Base-by-base conservation (phyloP, 1,140 invertebrate species). In the Pseudomyrmex pallidus region DNA sequence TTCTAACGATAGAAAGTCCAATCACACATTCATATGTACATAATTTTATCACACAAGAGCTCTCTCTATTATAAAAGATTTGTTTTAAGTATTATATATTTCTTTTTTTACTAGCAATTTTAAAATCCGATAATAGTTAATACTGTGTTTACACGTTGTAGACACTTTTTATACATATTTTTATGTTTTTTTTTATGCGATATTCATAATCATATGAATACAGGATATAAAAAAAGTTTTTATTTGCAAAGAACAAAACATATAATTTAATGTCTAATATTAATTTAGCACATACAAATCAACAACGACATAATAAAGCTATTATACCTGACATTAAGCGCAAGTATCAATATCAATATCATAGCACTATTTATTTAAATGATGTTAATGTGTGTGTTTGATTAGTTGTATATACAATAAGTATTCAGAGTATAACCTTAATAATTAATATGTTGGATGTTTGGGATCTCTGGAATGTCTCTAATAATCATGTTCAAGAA, bases 341-440 rank as follows among this genome's bases (percentile, higher is more conserved):
- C 54, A 73, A 3, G 72, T 88, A 85, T 83, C 25, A 70, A 85
- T 88, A 64, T 87, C 83, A 85, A 72, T 87, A 74, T 85, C 44
- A 88, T 87, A 84, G 89, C 89, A 85, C 83, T 84, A 90, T 91
- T 91, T 91, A 89, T 89, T 90, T 90, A 87, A 87, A 93, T 70
- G 64, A 92, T 90, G 82, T 91, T 90, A 92, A 89, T 89, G 35
- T 35, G 35, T 35, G 35, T 35, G 35, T 35, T 35, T 35, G 84
- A 89, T 92, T 91, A 93, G 82, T 89, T 89, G 83, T 94, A 93
- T 93, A 92, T 93, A 93, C 92, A 94, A 91, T 92, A 35, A 35
- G 35, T 35, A 90, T 90, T 91, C 86, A 83, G 89, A 84, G 90
- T 89, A 89, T 90, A 91, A 86, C 87, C 78, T 88, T 91, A 89